Conservation (phyloP, 2,888 invertebrate genomes). For the Eupithecia subumbrata region DNA sequence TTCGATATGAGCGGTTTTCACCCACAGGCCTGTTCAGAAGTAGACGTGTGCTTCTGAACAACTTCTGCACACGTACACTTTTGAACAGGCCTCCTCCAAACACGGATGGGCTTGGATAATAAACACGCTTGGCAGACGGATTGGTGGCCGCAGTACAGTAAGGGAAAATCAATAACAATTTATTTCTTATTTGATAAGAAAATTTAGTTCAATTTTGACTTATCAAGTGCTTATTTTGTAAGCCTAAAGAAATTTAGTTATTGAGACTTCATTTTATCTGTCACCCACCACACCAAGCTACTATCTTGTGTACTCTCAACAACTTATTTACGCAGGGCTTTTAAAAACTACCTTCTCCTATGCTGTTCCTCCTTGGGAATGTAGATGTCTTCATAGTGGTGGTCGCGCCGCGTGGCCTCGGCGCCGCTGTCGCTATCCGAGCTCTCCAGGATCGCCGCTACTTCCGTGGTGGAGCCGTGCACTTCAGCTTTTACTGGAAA, state of each 20-base stretch:
- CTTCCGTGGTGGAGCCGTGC: constrained; percentile 86
- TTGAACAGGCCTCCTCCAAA: too few species aligned
- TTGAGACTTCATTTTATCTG: too few species aligned
- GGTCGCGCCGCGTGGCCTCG: constrained; percentile 75
- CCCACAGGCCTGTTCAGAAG: neutral
- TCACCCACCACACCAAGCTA: too few species aligned
- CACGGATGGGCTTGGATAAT: too few species aligned
- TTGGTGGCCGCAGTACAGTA: too few species aligned
- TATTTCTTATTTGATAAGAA: too few species aligned
- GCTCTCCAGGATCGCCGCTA: constrained; percentile 62
- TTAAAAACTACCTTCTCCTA: constrained; percentile 55
- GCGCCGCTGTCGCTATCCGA: constrained; percentile 79
- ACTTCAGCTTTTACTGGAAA: constrained; percentile 92
- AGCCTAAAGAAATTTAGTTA: too few species aligned
- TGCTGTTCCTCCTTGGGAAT: constrained; percentile 85
- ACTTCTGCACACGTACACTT: neutral
- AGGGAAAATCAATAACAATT: too few species aligned
- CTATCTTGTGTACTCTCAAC: neutral
- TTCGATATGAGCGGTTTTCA: neutral
- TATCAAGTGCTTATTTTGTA: too few species aligned
- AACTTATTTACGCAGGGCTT: neutral
- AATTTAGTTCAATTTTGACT: too few species aligned
- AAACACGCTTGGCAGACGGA: too few species aligned
- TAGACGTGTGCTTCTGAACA: too few species aligned
- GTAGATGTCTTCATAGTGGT: constrained; percentile 93